phyloP scores from a whole-genome alignment of 2,797 vertebrate genomes.

The Agapornis canus region DNA sequence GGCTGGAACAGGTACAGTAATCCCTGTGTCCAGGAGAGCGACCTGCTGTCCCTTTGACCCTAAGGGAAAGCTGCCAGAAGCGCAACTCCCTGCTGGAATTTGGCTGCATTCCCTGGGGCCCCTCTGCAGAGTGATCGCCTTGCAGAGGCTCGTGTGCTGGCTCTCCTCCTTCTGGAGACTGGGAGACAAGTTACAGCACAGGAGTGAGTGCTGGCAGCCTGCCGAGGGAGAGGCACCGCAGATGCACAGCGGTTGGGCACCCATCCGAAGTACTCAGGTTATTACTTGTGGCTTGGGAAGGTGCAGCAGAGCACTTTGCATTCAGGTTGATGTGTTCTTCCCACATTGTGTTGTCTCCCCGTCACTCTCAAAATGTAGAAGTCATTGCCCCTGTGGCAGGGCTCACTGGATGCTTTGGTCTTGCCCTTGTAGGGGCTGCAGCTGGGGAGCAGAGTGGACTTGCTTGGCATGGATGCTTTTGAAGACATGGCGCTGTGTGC shows the following conservation, averaged over 20 bases:
- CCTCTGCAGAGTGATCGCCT: accelerated
- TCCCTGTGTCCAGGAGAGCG: neutral
- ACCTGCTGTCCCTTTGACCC: neutral
- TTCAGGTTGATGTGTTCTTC: neutral
- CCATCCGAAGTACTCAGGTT: neutral
- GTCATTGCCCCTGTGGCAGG: accelerated
- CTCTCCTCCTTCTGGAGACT: neutral
- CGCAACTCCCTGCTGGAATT: neutral
- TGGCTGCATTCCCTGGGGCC: neutral
- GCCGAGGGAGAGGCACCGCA: neutral
- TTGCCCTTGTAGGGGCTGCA: neutral
- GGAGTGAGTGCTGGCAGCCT: neutral
- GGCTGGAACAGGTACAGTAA: neutral
- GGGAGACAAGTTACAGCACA: neutral
- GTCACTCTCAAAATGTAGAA: neutral
- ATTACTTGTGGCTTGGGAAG: neutral
- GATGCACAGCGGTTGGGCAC: neutral
- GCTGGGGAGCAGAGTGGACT: neutral
- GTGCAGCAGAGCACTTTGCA: neutral
- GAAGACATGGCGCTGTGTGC: neutral
- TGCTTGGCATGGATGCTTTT: neutral
- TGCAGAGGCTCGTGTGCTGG: neutral
- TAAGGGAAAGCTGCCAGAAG: neutral
- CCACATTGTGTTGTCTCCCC: neutral
- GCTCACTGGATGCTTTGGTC: neutral